Base-by-base conservation (phyloP, 2,797 vertebrate species). In the Enoplosus armatus region DNA sequence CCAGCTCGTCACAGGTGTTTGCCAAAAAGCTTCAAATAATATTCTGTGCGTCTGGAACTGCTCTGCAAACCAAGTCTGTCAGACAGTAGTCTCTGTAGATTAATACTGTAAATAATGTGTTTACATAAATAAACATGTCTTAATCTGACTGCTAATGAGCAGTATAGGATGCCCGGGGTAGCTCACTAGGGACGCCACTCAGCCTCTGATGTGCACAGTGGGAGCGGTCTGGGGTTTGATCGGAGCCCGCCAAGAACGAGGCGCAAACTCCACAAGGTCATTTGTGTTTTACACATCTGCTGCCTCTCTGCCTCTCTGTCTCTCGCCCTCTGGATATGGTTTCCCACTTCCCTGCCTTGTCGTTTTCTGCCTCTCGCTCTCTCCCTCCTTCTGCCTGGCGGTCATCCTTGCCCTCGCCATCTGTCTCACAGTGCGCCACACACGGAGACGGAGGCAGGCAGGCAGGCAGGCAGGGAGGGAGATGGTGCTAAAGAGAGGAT, bases 81-180 rank as follows among this genome's bases (percentile, higher is more conserved):
- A 82, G 45, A 53, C 71, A 29, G 55, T 27, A 39, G 58, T 71
- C 47, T 24, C 9, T 39, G 74, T 66, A 74, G 71, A 90, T 81
- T 84, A 89, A 79, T 86, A 69, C 69, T 85, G 77, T 80, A 92
- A 90, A 92, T 90, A 90, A 90, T 78, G 9, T 77, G 85, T 94
- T 93, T 85, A 86, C 90, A 85, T 93, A 89, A 93, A 93, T 93
- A 90, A 94, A 91, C 87, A 83, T 45, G 63, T 85, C 84, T 86
- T 93, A 92, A 91, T 94, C 79, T 53, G 85, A 62, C 74, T 71
- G 89, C 91, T 94, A 95, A 95, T 94, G 93, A 95, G 94, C 85
- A 55, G 78, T 64, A 87, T 62, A 80, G 68, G 76, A 82, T 61
- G 82, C 88, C 85, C 72, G 45, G 82, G 85, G 89, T 85, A 66